These are phyloP conservation scores for Leptinotarsa undecemlineata DNA, from an alignment of 1,140 invertebrate genomes.

Conservation along the genomic window DNA sequence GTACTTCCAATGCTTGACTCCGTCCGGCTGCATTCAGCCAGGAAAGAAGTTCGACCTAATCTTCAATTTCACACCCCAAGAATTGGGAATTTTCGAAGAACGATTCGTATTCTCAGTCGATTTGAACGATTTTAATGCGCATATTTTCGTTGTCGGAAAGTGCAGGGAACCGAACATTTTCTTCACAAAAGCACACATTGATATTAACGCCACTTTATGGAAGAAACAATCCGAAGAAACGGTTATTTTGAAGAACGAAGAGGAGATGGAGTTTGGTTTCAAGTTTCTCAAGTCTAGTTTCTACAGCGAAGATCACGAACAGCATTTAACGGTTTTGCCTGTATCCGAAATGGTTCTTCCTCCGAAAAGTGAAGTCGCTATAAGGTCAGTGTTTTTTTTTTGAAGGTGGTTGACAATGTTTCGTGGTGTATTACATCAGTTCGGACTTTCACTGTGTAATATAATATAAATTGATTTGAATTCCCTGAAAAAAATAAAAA, in stretches of 20 bases:
- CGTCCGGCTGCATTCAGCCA: constrained; percentile 49
- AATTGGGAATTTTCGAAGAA: constrained; percentile 54
- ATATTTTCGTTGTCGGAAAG: constrained; percentile 54
- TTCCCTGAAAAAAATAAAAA: too few relatives aligned
- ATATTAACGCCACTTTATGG: constrained; percentile 51
- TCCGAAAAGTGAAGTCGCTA: constrained; percentile 43
- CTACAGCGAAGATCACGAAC: constrained; percentile 50
- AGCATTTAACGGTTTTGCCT: constrained; percentile 52
- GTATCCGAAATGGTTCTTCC: constrained; percentile 50
- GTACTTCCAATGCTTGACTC: constrained; percentile 52
- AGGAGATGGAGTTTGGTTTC: constrained; percentile 51
- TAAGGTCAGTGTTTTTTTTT: constrained; percentile 39
- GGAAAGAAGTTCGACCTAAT: constrained; percentile 49
- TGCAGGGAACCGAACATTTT: constrained; percentile 55
- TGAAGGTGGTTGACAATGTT: too few relatives aligned
- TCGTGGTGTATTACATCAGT: too few relatives aligned
- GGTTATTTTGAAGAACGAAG: constrained; percentile 52
- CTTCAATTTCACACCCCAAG: constrained; percentile 54
- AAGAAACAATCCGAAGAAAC: constrained; percentile 43
- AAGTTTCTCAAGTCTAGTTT: constrained; percentile 49
- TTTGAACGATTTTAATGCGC: constrained; percentile 51
- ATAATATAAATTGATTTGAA: too few relatives aligned
- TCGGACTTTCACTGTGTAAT: too few relatives aligned
- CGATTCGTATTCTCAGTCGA: constrained; percentile 56
- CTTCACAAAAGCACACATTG: constrained; percentile 47